Percentiles rank a stretch among this genome's conserved stretches.
phyloP scores from a whole-genome alignment of 2,113 vertebrate species.

The Nerophis lumbriciformis region DNA sequence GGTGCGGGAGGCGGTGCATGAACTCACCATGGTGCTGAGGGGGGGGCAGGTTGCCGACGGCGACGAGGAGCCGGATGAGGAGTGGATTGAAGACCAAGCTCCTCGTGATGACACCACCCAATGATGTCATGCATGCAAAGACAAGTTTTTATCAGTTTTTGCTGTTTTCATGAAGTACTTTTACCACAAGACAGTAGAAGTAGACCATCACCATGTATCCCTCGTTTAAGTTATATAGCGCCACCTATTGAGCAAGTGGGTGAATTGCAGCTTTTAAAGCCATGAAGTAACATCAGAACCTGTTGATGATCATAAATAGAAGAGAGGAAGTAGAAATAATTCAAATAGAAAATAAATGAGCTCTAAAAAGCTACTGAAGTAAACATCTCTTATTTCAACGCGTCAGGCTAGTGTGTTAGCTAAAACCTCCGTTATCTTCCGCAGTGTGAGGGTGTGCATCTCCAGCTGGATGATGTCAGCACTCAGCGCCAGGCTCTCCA shows the following conservation, averaged over 20 bases:
- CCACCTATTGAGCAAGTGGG: background rate
- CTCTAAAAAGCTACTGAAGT: no score
- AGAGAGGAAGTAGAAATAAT: no score
- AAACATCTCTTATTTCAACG: no score
- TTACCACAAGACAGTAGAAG: background rate
- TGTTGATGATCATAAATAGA: no score
- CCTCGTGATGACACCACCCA: slow-evolving; percentile 20
- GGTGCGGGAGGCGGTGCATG: slow-evolving; percentile 65
- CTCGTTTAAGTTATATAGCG: background rate
- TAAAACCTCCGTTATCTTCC: no score
- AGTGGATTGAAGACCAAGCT: slow-evolving; percentile 23
- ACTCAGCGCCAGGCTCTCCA: slow-evolving; percentile 54
- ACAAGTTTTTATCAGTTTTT: background rate
- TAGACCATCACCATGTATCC: no score
- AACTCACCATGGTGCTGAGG: slow-evolving; percentile 55
- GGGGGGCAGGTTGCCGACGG: slow-evolving; percentile 21
- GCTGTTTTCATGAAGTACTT: background rate
- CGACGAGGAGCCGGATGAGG: slow-evolving; percentile 32
- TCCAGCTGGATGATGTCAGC: slow-evolving; percentile 68
- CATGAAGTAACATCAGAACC: no score
- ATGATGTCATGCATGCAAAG: slow-evolving; percentile 22
- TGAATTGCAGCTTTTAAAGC: background rate
- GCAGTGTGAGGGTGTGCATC: slow-evolving; percentile 78
- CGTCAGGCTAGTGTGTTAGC: no score
- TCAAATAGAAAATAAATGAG: no score